Evolutionary conservation across 2,113 vertebrate genomes (phyloP).

Genomic region (Neolamprologus tretocephalus): DNA sequence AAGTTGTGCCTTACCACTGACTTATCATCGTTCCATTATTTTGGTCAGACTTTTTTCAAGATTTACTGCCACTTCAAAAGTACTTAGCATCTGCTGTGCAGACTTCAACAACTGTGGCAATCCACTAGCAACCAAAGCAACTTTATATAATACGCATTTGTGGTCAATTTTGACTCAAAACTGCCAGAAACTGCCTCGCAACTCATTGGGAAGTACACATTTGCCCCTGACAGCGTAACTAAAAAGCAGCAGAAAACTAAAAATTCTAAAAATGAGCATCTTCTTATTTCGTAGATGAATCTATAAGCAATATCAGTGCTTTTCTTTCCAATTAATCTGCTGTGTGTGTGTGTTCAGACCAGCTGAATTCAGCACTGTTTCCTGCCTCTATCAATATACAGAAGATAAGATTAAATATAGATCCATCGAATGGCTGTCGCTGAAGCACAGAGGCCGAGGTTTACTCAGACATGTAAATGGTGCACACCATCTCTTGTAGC

Average conservation of each 20-base stretch:
- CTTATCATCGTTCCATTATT: background rate
- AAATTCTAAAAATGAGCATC: background rate
- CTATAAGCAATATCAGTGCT: background rate
- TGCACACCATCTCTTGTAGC: rapidly evolving
- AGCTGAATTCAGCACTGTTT: background rate
- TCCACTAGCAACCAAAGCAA: background rate
- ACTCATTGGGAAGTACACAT: background rate
- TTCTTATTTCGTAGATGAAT: background rate
- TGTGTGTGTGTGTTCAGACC: rapidly evolving
- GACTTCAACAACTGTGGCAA: background rate
- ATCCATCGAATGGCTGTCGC: background rate
- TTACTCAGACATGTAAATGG: background rate
- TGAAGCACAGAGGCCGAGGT: background rate
- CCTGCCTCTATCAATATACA: background rate
- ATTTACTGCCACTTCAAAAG: background rate
- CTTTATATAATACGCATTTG: background rate
- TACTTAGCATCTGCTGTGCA: background rate
- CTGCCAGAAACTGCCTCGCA: background rate
- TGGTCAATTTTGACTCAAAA: rapidly evolving
- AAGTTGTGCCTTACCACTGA: background rate
- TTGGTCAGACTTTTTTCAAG: background rate
- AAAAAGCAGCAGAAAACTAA: background rate
- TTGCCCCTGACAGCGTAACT: background rate
- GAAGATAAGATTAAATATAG: background rate
- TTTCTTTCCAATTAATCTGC: background rate